Conservation (phyloP, 2,113 vertebrate species). For the Caranx ignobilis region DNA sequence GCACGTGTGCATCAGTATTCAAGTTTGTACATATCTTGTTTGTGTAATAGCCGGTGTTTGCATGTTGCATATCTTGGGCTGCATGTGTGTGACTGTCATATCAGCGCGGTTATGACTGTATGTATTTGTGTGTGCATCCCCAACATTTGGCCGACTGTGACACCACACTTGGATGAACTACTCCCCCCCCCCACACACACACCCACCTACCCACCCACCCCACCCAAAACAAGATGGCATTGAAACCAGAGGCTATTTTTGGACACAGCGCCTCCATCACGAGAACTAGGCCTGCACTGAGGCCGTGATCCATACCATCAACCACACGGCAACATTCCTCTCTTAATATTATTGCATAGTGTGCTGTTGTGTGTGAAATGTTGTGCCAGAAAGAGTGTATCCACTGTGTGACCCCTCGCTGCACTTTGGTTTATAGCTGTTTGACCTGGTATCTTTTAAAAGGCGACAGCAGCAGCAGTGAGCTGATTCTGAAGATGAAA, state of each 20-base stretch:
- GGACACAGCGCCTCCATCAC: conserved; percentile 49
- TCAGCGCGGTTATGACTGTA: background rate
- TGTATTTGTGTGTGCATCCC: background rate
- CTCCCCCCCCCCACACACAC: conserved; percentile 4
- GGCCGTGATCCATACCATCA: conserved; percentile 34
- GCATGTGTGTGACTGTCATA: background rate
- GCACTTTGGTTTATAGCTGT: conserved; percentile 54
- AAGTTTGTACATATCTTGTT: conserved; percentile 1
- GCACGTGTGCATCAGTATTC: background rate
- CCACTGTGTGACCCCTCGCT: conserved; percentile 24
- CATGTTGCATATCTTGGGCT: background rate
- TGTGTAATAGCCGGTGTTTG: background rate
- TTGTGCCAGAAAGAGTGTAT: conserved; percentile 12
- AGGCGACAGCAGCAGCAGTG: conserved; percentile 20
- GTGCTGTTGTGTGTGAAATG: conserved; percentile 27
- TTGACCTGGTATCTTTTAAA: conserved; percentile 60
- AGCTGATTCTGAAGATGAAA: conserved; percentile 70
- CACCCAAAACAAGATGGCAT: conserved; percentile 42
- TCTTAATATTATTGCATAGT: conserved; percentile 30
- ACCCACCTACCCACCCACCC: background rate
- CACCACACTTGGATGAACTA: conserved; percentile 31
- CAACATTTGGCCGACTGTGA: conserved; percentile 53
- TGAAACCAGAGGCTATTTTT: conserved; percentile 74
- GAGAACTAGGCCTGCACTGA: conserved; percentile 62
- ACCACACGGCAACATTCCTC: conserved; percentile 40